A percentile compares a stretch with the other conserved stretches of the same genome.
Evolutionary conservation across 2,797 vertebrate genomes (phyloP).

Genomic region (Gymnocypris eckloni): DNA sequence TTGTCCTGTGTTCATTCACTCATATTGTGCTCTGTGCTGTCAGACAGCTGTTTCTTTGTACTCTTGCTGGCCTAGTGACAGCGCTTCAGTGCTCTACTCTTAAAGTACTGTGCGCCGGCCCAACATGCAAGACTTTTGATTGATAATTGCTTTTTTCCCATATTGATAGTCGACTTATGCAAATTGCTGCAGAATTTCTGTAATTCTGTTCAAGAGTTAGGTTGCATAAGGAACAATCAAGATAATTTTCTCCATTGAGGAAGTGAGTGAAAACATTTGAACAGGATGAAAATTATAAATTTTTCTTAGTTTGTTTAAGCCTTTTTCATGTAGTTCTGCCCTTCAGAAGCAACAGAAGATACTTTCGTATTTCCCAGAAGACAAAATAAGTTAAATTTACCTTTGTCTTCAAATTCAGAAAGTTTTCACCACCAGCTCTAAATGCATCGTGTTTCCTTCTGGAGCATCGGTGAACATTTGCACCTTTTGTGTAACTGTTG

Average conservation of each 20-base stretch:
- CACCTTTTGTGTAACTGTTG: background rate
- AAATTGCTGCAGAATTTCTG: background rate
- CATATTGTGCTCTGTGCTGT: constrained; percentile 63
- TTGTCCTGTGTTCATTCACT: constrained; percentile 61
- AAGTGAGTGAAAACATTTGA: background rate
- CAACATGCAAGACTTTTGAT: constrained; percentile 5
- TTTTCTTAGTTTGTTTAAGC: background rate
- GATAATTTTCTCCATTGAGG: background rate
- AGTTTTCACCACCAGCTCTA: background rate
- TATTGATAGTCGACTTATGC: background rate
- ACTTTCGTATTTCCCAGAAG: background rate
- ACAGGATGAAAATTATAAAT: background rate
- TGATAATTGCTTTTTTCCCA: constrained; percentile 39
- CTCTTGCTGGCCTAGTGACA: constrained; percentile 38
- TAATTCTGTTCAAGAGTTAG: background rate
- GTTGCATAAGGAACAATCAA: background rate
- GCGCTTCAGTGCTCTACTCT: constrained; percentile 25
- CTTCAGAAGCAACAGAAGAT: background rate
- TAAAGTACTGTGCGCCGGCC: constrained; percentile 41
- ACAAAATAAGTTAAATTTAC: background rate
- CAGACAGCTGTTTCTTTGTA: constrained; percentile 61
- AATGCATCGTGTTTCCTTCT: background rate
- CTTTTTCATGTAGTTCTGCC: background rate
- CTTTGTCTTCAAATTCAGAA: no score
- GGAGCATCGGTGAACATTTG: background rate